Evolutionary conservation across 1,140 invertebrate species (phyloP).

Genomic region (Arion vulgaris): DNA sequence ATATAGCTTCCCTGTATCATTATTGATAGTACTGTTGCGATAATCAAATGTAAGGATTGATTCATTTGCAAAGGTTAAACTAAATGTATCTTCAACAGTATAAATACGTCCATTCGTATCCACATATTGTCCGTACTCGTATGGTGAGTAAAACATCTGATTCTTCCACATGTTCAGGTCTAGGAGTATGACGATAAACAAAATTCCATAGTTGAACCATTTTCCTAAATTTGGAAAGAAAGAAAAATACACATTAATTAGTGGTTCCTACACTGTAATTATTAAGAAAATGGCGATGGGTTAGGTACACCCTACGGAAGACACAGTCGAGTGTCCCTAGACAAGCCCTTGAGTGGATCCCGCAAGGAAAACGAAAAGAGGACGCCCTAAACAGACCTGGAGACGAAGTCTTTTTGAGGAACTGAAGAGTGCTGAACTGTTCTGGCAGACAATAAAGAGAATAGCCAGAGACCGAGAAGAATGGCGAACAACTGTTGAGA

Average conservation of each 20-base stretch:
- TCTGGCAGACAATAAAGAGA: no score
- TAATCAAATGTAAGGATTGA: conserved; percentile 71
- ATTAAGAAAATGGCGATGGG: no score
- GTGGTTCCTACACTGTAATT: no score
- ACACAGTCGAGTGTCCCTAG: no score
- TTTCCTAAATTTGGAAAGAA: conserved; percentile 74
- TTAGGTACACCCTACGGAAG: no score
- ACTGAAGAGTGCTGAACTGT: no score
- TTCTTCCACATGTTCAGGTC: conserved; percentile 79
- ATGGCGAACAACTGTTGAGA: no score
- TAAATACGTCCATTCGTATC: conserved; percentile 72
- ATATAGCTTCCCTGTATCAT: conserved; percentile 68
- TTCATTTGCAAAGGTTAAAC: conserved; percentile 69
- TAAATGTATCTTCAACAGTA: conserved; percentile 71
- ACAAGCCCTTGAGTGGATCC: no score
- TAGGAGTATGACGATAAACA: conserved; percentile 76
- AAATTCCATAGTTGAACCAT: conserved; percentile 78
- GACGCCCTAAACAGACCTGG: no score
- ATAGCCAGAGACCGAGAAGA: no score
- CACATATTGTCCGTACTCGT: conserved; percentile 76
- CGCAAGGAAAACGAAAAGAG: no score
- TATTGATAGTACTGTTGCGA: conserved; percentile 70
- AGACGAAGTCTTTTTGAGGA: no score
- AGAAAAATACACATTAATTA: not conserved
- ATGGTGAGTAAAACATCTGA: conserved; percentile 76